phyloP scores from a whole-genome alignment of 2,888 invertebrate species.

The Parnassius orleans region DNA sequence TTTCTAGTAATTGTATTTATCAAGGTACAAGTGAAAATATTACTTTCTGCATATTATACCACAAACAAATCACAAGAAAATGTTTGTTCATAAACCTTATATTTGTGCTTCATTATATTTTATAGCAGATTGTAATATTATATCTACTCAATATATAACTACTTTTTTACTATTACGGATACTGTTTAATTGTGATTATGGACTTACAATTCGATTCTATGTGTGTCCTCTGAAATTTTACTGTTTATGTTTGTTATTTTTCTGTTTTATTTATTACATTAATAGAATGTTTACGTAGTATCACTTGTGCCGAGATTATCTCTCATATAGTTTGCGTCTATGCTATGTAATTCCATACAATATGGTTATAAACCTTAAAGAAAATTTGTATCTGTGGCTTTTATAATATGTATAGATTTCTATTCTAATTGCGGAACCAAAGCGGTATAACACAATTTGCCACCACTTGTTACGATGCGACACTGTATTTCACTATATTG shows the following conservation, averaged over 20 bases:
- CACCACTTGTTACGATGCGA: slow-evolving; percentile 69
- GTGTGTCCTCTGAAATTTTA: too few relatives aligned
- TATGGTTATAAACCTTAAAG: slow-evolving; percentile 68
- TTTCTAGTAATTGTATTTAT: slow-evolving; percentile 41
- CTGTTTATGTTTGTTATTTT: not conserved
- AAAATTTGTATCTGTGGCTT: slow-evolving; percentile 46
- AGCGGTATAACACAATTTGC: slow-evolving; percentile 63
- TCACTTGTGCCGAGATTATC: slow-evolving; percentile 25
- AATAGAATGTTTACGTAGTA: not conserved
- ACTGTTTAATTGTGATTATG: too few relatives aligned
- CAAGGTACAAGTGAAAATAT: slow-evolving; percentile 37
- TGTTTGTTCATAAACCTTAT: too few relatives aligned
- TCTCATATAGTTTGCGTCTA: slow-evolving; percentile 25
- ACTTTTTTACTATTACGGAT: too few relatives aligned
- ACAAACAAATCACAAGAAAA: too few relatives aligned
- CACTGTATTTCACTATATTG: slow-evolving; percentile 46
- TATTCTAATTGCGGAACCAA: slow-evolving; percentile 65
- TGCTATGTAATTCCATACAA: slow-evolving; percentile 48
- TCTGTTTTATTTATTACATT: not conserved
- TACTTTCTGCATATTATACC: slow-evolving; percentile 15
- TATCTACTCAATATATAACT: too few relatives aligned
- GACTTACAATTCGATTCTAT: too few relatives aligned
- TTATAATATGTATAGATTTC: slow-evolving; percentile 40
- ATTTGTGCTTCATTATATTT: too few relatives aligned
- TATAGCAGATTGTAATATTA: too few relatives aligned